Percentiles rank a stretch among this genome's conserved stretches.
Conservation (phyloP, 2,888 invertebrate species). For the Rhaphigaster nebulosa region DNA sequence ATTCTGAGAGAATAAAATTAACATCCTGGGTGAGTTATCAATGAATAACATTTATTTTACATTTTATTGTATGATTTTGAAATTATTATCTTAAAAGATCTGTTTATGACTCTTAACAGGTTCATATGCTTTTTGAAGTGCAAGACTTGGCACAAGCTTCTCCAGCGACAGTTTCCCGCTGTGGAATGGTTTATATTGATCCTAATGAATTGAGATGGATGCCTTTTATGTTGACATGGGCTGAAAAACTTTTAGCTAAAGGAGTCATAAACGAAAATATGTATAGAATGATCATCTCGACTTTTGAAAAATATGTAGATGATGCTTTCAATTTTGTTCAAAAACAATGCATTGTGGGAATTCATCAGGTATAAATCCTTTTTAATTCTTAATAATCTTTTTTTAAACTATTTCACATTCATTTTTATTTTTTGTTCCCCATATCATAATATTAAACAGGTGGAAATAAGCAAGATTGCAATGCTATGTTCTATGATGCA, state of each 20-base stretch:
- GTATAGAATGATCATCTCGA: slow-evolving; percentile 74
- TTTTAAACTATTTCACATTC: background rate
- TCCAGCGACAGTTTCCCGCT: slow-evolving; percentile 87
- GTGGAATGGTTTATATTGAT: slow-evolving; percentile 89
- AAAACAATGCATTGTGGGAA: slow-evolving; percentile 79
- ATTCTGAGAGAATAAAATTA: slow-evolving; percentile 91
- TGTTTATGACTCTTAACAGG: slow-evolving; percentile 58
- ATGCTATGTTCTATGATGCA: slow-evolving; percentile 82
- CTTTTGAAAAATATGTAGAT: slow-evolving; percentile 79
- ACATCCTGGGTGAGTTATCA: slow-evolving; percentile 76
- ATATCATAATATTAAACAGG: slow-evolving; percentile 71
- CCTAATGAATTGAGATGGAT: slow-evolving; percentile 85
- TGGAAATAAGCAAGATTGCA: slow-evolving; percentile 85
- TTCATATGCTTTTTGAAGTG: slow-evolving; percentile 90
- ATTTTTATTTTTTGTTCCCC: background rate
- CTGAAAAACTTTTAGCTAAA: slow-evolving; percentile 71
- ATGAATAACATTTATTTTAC: background rate
- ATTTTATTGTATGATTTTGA: background rate
- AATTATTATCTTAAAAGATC: background rate
- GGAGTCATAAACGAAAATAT: slow-evolving; percentile 58
- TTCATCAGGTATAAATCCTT: slow-evolving; percentile 76
- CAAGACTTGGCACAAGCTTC: slow-evolving; percentile 90
- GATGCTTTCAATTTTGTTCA: slow-evolving; percentile 77
- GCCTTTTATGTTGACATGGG: slow-evolving; percentile 86
- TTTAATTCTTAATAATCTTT: background rate